Conservation (phyloP, 2,888 invertebrate genomes). For the Amphipyra berbera region DNA sequence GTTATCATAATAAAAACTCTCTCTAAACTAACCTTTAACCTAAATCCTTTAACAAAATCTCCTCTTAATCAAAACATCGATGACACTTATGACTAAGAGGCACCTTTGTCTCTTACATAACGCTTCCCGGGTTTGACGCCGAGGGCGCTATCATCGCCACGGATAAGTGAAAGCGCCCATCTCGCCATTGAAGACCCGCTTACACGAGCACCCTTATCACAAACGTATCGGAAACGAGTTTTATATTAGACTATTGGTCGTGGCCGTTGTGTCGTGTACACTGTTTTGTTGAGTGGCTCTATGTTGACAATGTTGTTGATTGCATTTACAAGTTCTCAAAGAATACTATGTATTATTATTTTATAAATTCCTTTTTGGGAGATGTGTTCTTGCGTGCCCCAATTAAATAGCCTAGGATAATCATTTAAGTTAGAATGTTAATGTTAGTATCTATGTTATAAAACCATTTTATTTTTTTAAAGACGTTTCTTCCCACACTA, state of each 20-base stretch:
- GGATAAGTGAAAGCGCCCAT: constrained; percentile 67
- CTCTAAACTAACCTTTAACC: constrained; percentile 1
- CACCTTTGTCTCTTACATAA: constrained; percentile 46
- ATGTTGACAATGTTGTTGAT: constrained; percentile 23
- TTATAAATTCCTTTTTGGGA: neutral
- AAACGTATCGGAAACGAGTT: constrained; percentile 59
- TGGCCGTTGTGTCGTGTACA: constrained; percentile 28
- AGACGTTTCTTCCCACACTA: too few relatives aligned
- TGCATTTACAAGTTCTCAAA: constrained; percentile 3
- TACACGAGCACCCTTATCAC: constrained; percentile 64
- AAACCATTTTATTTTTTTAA: too few relatives aligned
- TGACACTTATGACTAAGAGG: constrained; percentile 47
- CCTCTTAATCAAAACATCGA: constrained; percentile 44
- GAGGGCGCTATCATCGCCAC: constrained; percentile 58
- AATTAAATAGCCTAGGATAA: too few relatives aligned
- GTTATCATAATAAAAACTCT: too few relatives aligned
- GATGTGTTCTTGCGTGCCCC: too few relatives aligned
- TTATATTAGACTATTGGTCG: constrained; percentile 53
- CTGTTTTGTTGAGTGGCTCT: constrained; percentile 34
- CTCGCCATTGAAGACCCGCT: constrained; percentile 61
- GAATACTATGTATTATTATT: neutral
- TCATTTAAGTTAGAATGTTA: too few relatives aligned
- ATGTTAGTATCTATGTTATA: too few relatives aligned
- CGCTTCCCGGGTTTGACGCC: constrained; percentile 53
- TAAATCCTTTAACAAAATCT: constrained; percentile 29